phyloP scores from a whole-genome alignment of 2,113 vertebrate genomes.

The Aspidoscelis tigris region DNA sequence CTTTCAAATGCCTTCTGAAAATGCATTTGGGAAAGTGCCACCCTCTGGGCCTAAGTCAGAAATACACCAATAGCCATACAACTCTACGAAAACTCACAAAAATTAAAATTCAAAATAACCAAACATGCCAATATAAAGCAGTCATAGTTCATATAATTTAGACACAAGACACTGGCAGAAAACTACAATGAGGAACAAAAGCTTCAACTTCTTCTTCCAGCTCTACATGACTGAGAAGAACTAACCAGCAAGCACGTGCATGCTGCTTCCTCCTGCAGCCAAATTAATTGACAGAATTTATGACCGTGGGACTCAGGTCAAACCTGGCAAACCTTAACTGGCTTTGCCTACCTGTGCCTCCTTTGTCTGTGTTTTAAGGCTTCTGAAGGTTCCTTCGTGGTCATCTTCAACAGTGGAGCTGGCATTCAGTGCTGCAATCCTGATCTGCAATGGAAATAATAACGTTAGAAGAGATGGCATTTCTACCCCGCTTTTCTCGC shows the following conservation, averaged over 20 bases:
- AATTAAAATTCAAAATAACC: no score
- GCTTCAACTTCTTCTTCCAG: background rate
- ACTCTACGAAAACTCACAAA: no score
- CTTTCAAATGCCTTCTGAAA: no score
- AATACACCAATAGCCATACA: no score
- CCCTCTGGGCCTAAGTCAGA: no score
- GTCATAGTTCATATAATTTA: no score
- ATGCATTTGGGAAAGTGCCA: no score
- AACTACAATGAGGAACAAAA: background rate
- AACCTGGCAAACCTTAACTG: background rate
- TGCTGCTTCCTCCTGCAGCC: background rate
- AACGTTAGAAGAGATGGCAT: accelerated
- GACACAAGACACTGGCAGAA: no score
- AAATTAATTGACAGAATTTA: no score
- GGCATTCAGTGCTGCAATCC: constrained; percentile 95
- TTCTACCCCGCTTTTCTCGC: no score
- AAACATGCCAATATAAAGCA: no score
- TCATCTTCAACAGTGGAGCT: constrained; percentile 88
- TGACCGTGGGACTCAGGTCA: no score
- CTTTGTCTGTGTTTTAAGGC: constrained; percentile 92
- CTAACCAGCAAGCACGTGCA: background rate
- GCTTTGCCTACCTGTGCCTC: constrained; percentile 88
- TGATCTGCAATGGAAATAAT: constrained; percentile 78
- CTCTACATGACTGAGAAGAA: background rate
- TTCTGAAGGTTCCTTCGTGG: constrained; percentile 87